Evolutionary conservation across 2,888 invertebrate genomes (phyloP), one percentile per base, ranked within the genome.

Genomic region (Tridacna gigas): DNA sequence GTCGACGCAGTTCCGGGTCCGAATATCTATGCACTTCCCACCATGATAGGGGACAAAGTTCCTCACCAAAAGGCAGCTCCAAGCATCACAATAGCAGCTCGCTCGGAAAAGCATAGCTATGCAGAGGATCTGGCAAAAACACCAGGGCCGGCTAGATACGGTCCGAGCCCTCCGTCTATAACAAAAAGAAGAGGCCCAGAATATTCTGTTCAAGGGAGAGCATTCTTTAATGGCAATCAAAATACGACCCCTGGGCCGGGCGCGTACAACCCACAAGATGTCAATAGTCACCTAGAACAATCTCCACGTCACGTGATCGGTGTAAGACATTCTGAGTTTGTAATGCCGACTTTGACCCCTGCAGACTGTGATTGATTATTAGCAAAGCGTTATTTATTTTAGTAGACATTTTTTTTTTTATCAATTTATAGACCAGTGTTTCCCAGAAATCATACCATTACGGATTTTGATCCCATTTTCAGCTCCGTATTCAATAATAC

Each of bases 251-350:
- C 92, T 0, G 92, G 92, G 0, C 92, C 92, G 9, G 91, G 91
- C 25, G 80, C 89, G 12, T 92, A 92, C 78, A 88, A 86, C 73
- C 89, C 90, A 20, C 86, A 89, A 61, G 81, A 89, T 28, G 86
- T 89, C 5, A 82, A 81, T 37, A 86, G 76, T 67, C 87, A 87
- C 69, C 78, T 86, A 75, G 86, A 88, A 51, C 80, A 77, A 37
- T 88, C 89, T 5, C 92, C 92, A 0, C 73, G 90, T 51, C 89
- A 91, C 76, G 82, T 89, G 61, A 90, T 92, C 28, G 92, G 92
- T 15, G 88, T 91, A 11, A 84, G 86, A 60, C 92, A 92, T 83
- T 91, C 91, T 22, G 89, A 90, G 61, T 91, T 89, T 78, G 83
- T 86, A 25, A 86, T 90, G 89, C 91, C 92, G 18, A 83, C 88